A percentile compares a stretch with the other conserved stretches of the same genome.
These are phyloP conservation scores for Epinephelus fuscoguttatus DNA, from an alignment of 2,113 vertebrate species.

Conservation along the genomic window DNA sequence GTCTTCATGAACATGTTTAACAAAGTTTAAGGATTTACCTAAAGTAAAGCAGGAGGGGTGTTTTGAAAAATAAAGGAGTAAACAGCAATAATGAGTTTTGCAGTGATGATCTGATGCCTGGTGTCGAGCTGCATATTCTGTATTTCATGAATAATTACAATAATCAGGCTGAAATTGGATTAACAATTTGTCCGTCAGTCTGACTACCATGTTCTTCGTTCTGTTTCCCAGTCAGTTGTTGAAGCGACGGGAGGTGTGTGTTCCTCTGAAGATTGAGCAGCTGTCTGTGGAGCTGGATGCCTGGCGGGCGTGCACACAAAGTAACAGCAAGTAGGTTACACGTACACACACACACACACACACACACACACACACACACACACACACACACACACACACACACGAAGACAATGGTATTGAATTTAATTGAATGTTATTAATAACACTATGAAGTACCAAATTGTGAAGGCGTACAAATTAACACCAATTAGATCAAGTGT, in stretches of 20 bases:
- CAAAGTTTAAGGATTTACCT: background rate
- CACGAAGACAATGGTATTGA: background rate
- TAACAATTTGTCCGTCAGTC: background rate
- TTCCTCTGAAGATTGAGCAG: constrained; percentile 93
- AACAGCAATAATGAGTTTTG: background rate
- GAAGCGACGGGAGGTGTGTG: constrained; percentile 92
- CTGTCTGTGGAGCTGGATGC: constrained; percentile 93
- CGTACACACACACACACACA: background rate
- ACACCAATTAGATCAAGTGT: background rate
- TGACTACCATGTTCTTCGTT: background rate
- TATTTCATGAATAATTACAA: background rate
- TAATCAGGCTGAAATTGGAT: background rate
- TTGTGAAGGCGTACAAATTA: background rate
- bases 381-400: background rate
- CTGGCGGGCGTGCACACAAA: constrained; percentile 90
- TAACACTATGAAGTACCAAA: background rate
- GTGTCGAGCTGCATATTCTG: background rate
- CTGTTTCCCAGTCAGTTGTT: constrained; percentile 90
- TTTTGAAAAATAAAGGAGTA: too few species aligned
- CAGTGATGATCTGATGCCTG: background rate
- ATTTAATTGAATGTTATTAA: background rate
- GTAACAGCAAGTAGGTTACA: constrained; percentile 83
- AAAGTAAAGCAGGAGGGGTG: background rate
- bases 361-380: background rate
- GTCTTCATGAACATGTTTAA: background rate